Evolutionary conservation across 2,113 vertebrate species (phyloP), one percentile per base, ranked within the genome.

Genomic region (Phrynosoma blainvillii): DNA sequence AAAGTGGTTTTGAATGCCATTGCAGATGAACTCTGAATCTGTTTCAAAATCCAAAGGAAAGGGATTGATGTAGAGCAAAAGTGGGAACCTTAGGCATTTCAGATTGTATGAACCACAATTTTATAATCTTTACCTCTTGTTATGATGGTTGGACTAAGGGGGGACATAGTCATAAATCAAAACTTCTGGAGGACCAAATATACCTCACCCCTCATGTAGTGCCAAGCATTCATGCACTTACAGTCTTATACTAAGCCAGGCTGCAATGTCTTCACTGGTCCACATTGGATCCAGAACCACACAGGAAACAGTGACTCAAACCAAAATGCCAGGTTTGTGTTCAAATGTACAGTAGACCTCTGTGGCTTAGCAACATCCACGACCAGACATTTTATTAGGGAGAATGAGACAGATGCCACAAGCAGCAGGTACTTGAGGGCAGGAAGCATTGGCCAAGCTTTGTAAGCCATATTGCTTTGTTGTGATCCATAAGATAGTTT

Each of bases 1-100:
- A 86, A 25, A 92, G 14, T 66, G 80, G 54, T 25, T 10, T 83
- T 88, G 86, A 86, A 84, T 88, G 65, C 87, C 47, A 54, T 71
- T 52, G 27, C 9, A 23, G 23, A 73, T 13, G 66, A 47, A 87
- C 8, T 87, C n/a, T 56, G 32, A 21, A n/a, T 8, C 79, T 59
- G 47, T 52, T 80, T 80, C 52, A 79, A 71, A 42, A 59, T 80
- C 14, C 25, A 65, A 59, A 32, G 2, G 27, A 80, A 32, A 70
- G 21, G 9, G 40, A 30, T 13, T 21, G 30, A 27, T 79, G 25
- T 79, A 86, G 42, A 70, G 36, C 25, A 9, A 68, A 18, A 68
- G 66, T 16, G 18, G 6, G 14, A 14, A 62, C 18, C 11, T 59
- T 59, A 9, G 65, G 21, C 65, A 10, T 13, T 68, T 62, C 59